These are phyloP conservation scores for Baronia brevicornis DNA, from an alignment of 2,888 invertebrate species.

Conservation along the genomic window DNA sequence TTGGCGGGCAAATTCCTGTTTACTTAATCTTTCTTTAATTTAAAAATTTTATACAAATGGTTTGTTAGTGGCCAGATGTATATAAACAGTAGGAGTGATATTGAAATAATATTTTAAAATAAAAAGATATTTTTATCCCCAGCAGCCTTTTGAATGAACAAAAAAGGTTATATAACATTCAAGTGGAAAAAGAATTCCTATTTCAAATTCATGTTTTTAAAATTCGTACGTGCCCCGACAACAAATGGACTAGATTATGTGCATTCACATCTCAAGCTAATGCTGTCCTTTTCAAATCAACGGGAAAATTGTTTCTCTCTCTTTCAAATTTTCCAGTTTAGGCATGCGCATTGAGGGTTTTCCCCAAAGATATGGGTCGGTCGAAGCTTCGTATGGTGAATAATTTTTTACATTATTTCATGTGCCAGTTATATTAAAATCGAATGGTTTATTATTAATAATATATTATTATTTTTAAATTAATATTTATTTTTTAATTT, in stretches of 20 bases:
- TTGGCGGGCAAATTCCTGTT: no score
- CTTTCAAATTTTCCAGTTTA: constrained; percentile 50
- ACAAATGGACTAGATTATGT: constrained; percentile 56
- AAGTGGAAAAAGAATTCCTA: constrained; percentile 12
- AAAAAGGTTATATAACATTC: background rate
- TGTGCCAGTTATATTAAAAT: no score
- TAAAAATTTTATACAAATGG: no score
- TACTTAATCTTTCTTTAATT: no score
- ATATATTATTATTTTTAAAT: background rate
- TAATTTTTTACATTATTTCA: constrained; percentile 17
- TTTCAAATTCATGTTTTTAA: constrained; percentile 32
- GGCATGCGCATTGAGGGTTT: constrained; percentile 58
- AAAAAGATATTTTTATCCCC: no score
- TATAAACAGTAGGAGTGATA: no score
- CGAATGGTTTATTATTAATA: background rate
- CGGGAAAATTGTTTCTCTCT: constrained; percentile 28
- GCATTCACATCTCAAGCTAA: constrained; percentile 39
- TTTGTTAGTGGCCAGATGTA: no score
- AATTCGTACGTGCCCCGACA: constrained; percentile 56
- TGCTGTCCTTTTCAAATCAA: constrained; percentile 33
- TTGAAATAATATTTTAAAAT: no score
- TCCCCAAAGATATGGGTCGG: constrained; percentile 51
- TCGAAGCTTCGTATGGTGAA: constrained; percentile 59
- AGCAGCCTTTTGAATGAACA: no score
- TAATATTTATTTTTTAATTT: background rate